These are phyloP conservation scores for Brenthis hecate DNA, from an alignment of 2,888 invertebrate species.

Conservation along the genomic window DNA sequence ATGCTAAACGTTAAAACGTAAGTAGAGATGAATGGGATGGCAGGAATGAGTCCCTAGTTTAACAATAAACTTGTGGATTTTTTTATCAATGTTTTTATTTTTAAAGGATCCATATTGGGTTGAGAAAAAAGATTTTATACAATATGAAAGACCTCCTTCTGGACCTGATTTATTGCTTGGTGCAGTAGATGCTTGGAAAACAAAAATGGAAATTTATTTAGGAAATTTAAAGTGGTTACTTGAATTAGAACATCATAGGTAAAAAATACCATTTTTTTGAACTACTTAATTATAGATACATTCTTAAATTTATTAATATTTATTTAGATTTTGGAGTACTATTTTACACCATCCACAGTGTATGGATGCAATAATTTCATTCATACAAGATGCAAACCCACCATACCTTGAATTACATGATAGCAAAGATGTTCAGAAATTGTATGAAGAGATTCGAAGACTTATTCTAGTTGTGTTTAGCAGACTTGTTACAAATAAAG, in stretches of 20 bases:
- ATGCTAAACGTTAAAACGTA: too few relatives aligned
- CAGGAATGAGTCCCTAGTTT: too few relatives aligned
- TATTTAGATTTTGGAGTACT: constrained; percentile 87
- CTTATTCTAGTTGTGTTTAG: constrained; percentile 87
- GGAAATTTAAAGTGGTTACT: constrained; percentile 87
- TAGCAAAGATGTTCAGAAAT: constrained; percentile 60
- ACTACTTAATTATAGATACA: not conserved
- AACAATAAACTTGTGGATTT: too few relatives aligned
- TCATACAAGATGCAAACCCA: constrained; percentile 88
- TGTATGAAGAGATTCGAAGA: constrained; percentile 84
- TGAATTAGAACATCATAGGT: constrained; percentile 86
- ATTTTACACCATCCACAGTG: constrained; percentile 85
- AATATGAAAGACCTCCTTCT: constrained; percentile 82
- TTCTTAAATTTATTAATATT: not conserved
- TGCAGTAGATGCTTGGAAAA: constrained; percentile 86
- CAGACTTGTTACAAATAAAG: constrained; percentile 90
- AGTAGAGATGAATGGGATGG: too few relatives aligned
- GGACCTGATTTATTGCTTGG: constrained; percentile 74
- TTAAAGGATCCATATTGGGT: constrained; percentile 82
- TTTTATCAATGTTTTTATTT: not conserved
- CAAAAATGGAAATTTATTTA: constrained; percentile 82
- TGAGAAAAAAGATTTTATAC: constrained; percentile 77
- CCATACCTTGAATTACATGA: constrained; percentile 83
- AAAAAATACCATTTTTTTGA: constrained; percentile 30
- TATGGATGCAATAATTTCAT: constrained; percentile 85